Evolutionary conservation across 2,113 vertebrate species (phyloP).

Genomic region (Piaya cayana): DNA sequence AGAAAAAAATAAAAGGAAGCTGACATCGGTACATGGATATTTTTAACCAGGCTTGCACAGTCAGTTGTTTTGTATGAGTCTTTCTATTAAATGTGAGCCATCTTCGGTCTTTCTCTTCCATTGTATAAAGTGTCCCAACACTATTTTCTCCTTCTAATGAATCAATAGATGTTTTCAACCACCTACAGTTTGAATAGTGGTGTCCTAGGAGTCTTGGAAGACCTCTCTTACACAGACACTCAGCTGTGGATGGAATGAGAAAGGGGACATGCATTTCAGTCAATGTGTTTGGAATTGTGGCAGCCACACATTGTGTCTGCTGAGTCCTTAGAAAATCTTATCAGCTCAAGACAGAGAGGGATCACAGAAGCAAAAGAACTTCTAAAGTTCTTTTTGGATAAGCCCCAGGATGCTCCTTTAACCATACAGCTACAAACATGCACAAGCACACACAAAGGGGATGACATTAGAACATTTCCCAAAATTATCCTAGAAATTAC

Average conservation of each 20-base stretch:
- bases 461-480: neutral
- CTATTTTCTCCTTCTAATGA: neutral
- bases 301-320: neutral
- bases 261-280: neutral
- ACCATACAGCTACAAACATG: neutral
- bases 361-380: neutral
- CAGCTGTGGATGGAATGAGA: neutral
- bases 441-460: neutral
- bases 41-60: neutral
- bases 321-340: neutral
- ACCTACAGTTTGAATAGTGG: neutral
- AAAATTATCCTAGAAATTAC: neutral
- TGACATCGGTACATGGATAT: neutral
- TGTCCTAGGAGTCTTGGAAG: neutral
- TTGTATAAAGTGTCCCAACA: neutral
- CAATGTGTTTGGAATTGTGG: neutral
- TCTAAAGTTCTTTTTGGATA: neutral
- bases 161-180: neutral
- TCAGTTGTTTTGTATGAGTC: neutral
- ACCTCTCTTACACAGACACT: neutral
- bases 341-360: neutral
- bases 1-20: neutral
- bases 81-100: neutral
- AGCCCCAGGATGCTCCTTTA: neutral
- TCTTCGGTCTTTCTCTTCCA: neutral